Evolutionary conservation across 35 echinoderm and acorn worm species (phyloP).

Genomic region (Stichopus chloronotus): DNA sequence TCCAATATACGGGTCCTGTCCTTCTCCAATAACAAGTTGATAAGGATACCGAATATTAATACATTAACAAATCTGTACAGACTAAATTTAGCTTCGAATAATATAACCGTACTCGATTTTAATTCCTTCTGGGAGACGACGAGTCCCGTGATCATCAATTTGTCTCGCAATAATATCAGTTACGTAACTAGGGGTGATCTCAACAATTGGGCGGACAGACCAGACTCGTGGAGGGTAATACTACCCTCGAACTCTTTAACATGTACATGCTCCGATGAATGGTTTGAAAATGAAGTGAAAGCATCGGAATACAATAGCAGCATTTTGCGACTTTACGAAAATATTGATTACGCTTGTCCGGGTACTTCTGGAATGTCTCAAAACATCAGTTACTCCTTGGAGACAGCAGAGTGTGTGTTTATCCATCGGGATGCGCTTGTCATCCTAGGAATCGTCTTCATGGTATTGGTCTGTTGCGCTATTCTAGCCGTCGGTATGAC

Average conservation of each 20-base stretch:
- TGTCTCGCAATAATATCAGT: not conserved
- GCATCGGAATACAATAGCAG: not conserved
- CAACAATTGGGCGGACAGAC: not conserved
- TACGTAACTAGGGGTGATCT: not conserved
- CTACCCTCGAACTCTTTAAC: not conserved
- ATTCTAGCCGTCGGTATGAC: constrained; percentile 32
- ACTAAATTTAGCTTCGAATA: constrained; percentile 21
- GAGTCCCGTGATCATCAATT: constrained; percentile 9
- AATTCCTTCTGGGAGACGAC: not conserved
- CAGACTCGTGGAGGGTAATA: not conserved
- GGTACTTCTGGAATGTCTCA: not conserved
- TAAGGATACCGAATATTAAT: constrained; percentile 26
- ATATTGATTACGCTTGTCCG: not conserved
- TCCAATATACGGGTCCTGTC: constrained; percentile 12
- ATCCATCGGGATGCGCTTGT: constrained; percentile 20
- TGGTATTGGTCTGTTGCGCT: constrained; percentile 13
- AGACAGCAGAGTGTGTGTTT: constrained; percentile 33
- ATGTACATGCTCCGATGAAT: constrained; percentile 27
- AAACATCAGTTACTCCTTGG: constrained; percentile 18
- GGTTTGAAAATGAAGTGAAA: constrained; percentile 26
- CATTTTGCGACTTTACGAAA: constrained; percentile 21
- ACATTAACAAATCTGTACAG: constrained; percentile 7
- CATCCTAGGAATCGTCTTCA: not conserved
- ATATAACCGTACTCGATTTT: constrained; percentile 41
- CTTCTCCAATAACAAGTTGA: constrained; percentile 16